phyloP scores from a whole-genome alignment of 2,113 vertebrate species.

The Coracopsis vasa region DNA sequence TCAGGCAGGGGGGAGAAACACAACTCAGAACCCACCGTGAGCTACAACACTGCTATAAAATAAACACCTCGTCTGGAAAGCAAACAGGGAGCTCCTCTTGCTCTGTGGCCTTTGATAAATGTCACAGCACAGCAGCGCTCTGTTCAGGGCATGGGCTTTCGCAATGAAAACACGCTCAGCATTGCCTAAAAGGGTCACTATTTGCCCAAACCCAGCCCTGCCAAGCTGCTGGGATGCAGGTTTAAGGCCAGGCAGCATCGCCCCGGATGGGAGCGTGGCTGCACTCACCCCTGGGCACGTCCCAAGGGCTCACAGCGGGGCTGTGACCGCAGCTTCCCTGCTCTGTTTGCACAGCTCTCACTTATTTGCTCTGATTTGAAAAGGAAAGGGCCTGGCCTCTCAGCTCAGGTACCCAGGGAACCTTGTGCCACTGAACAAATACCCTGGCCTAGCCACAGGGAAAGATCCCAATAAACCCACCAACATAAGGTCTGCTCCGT shows the following conservation, averaged over 20 bases:
- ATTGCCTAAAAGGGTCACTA: background rate
- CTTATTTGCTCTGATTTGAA: background rate
- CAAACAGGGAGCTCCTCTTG: background rate
- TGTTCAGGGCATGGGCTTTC: background rate
- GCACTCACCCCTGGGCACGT: background rate
- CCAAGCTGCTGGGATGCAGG: background rate
- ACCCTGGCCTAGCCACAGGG: rapidly evolving
- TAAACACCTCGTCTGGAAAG: slow-evolving; percentile 30
- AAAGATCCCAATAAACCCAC: background rate
- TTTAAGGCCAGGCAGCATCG: background rate
- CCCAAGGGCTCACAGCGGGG: rapidly evolving
- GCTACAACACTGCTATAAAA: background rate
- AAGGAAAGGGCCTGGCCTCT: background rate
- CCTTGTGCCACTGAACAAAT: background rate
- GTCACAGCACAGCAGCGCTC: slow-evolving; percentile 18
- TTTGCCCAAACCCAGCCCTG: background rate
- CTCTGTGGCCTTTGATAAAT: background rate
- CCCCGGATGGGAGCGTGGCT: rapidly evolving
- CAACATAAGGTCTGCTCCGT: background rate
- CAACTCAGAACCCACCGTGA: background rate
- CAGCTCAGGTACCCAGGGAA: background rate
- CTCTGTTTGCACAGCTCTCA: background rate
- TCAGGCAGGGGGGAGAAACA: background rate
- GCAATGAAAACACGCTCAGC: background rate
- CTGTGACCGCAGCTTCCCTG: background rate